Evolutionary conservation across 2,113 vertebrate genomes (phyloP).

Genomic region (Fukomys damarensis): DNA sequence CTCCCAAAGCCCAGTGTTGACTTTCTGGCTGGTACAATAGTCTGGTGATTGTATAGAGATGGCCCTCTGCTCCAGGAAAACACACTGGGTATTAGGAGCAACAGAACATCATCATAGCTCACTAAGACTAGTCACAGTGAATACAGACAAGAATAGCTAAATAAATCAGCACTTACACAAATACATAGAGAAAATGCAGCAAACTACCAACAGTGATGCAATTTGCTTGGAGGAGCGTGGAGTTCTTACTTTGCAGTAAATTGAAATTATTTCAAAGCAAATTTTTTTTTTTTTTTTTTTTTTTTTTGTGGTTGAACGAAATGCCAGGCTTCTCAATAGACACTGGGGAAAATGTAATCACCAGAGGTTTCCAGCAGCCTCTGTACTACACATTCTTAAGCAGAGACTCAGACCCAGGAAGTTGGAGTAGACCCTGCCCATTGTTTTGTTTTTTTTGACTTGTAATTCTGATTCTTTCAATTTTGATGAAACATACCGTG

Average conservation of each 20-base stretch:
- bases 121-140: neutral
- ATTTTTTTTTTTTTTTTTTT: conserved; percentile 45
- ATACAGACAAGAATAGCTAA: neutral
- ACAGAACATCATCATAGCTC: neutral
- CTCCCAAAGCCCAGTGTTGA: neutral
- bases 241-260: neutral
- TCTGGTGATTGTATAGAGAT: neutral
- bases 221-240: neutral
- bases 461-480: neutral
- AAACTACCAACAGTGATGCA: neutral
- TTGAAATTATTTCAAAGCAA: conserved; percentile 37
- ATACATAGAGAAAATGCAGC: neutral
- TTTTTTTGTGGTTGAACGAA: no score
- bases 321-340: neutral
- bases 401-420: neutral
- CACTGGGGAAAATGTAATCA: neutral
- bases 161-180: neutral
- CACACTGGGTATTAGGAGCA: neutral
- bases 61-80: neutral
- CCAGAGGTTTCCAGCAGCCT: neutral
- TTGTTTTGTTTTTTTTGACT: neutral
- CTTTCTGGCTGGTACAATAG: neutral
- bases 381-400: neutral
- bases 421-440: neutral
- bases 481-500: conserved; percentile 8